phyloP scores from a whole-genome alignment of 2,113 vertebrate genomes.

The Odocoileus virginianus region DNA sequence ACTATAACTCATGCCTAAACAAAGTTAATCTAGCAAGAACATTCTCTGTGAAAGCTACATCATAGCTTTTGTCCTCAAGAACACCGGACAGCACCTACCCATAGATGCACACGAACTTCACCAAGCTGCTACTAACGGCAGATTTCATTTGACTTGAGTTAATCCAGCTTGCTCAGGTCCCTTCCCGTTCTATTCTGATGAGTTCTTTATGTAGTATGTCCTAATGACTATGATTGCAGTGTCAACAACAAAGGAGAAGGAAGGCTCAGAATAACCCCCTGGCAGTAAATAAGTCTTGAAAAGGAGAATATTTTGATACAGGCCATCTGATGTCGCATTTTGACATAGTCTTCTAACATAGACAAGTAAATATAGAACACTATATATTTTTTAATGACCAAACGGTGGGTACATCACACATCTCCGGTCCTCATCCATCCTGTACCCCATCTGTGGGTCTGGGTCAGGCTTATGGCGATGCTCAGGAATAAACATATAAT shows the following conservation, averaged over 20 bases:
- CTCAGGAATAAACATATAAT: background rate
- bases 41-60: background rate
- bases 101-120: background rate
- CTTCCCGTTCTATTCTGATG: background rate
- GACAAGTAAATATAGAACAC: background rate
- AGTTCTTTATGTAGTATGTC: background rate
- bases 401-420: background rate
- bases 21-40: background rate
- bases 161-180: background rate
- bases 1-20: background rate
- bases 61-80: background rate
- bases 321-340: background rate
- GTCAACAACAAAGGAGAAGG: background rate
- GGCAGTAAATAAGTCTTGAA: background rate
- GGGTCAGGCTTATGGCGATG: background rate
- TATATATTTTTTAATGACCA: background rate
- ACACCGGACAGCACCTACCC: background rate
- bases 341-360: background rate
- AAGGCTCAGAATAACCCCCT: background rate
- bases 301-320: background rate
- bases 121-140: background rate
- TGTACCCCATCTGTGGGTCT: background rate
- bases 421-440: background rate
- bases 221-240: background rate
- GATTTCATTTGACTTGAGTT: background rate